phyloP scores from a whole-genome alignment of 35 echinoderm and acorn worm genomes.

The Lytechinus pictus region DNA sequence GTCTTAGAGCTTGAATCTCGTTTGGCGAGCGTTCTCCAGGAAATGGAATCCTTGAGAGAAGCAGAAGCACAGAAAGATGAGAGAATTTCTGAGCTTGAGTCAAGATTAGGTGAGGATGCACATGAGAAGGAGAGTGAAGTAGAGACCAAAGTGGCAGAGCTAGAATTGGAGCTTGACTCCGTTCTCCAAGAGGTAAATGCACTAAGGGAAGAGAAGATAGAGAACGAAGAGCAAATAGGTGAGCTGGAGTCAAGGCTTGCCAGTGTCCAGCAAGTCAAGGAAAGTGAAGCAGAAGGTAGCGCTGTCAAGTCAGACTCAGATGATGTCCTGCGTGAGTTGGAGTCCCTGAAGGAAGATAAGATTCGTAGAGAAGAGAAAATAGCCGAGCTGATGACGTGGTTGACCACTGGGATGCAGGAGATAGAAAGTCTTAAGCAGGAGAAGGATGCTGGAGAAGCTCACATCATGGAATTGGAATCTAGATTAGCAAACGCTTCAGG shows the following conservation, averaged over 20 bases:
- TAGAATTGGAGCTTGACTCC: background rate
- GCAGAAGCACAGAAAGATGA: background rate
- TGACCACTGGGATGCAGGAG: background rate
- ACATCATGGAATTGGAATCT: background rate
- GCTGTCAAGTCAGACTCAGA: background rate
- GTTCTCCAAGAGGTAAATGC: background rate
- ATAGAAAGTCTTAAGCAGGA: background rate
- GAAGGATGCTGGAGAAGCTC: background rate
- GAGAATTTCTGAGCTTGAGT: background rate
- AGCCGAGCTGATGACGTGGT: background rate
- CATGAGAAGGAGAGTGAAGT: background rate
- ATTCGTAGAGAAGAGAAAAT: background rate
- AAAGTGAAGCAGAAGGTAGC: background rate
- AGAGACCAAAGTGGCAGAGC: background rate
- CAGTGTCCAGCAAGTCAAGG: background rate
- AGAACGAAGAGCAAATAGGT: background rate
- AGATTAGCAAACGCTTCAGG: background rate
- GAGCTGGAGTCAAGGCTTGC: background rate
- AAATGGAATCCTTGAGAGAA: background rate
- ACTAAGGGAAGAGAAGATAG: background rate
- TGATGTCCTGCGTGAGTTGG: background rate
- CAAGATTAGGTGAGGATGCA: background rate
- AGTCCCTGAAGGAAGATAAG: background rate
- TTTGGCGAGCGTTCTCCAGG: background rate
- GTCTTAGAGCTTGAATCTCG: background rate